phyloP scores from a whole-genome alignment of 2,888 invertebrate species.

The Dysmachus trigonus region DNA sequence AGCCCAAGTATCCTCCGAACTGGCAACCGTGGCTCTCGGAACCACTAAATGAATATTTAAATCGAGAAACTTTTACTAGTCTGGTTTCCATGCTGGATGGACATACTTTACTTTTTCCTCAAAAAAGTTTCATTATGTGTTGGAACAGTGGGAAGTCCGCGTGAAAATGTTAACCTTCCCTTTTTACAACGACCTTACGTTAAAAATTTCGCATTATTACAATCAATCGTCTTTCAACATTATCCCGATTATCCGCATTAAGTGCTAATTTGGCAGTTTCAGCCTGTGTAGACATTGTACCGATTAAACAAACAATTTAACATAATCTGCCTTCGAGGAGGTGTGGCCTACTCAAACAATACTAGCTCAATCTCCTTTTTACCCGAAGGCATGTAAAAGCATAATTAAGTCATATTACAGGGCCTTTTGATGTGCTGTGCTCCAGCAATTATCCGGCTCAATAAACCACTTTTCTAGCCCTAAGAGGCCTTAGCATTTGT shows the following conservation, averaged over 20 bases:
- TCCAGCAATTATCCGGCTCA: not conserved
- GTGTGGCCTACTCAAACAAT: not conserved
- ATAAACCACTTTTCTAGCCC: not conserved
- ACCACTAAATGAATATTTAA: constrained; percentile 42
- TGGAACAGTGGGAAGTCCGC: not conserved
- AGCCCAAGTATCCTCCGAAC: not conserved
- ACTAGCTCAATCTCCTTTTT: not conserved
- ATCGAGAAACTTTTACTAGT: constrained; percentile 29
- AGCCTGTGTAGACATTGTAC: not conserved
- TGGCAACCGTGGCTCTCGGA: not conserved
- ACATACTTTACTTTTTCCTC: not conserved
- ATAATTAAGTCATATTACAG: constrained; percentile 19
- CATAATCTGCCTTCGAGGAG: not conserved
- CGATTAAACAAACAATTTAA: not conserved
- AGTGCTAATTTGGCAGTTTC: not conserved
- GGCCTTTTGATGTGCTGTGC: not conserved
- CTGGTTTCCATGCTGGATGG: constrained; percentile 5
- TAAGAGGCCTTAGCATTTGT: not conserved
- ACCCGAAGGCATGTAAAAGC: not conserved
- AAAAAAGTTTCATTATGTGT: not conserved
- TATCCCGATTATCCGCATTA: not conserved
- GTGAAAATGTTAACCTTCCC: not conserved
- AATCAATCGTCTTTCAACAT: not conserved
- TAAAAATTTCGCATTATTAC: too few relatives aligned
- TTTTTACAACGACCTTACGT: too few relatives aligned